Base-by-base conservation (phyloP, 2,113 vertebrate genomes). In the Phocoena phocoena region DNA sequence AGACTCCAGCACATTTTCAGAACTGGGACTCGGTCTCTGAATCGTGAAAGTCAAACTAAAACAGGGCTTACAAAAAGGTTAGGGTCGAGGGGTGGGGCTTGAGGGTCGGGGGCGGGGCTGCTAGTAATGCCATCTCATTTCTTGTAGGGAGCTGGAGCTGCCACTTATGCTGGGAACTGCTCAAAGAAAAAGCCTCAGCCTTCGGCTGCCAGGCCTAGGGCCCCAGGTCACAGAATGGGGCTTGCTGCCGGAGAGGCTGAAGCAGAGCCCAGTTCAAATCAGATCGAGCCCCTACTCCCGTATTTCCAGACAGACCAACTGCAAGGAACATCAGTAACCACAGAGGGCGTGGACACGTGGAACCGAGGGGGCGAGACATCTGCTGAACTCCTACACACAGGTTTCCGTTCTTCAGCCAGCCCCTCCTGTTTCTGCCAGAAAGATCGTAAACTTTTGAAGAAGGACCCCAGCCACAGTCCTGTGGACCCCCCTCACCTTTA, bases 131-230 rank as follows among this genome's bases (percentile, higher is more conserved):
- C 33, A 0, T 93, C 50, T 97, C 55, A 1, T 97, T 47, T 97
- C 63, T 90, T 41, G 15, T 97, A 99, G 99, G 99, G 97, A 99
- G 99, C 98, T 99, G 99, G 99, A 99, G 99, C 98, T 99, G 99
- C 98, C 99, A 99, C 96, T 98, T 99, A 98, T 99, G 99, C 99
- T 99, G 99, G 98, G 99, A 99, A 97, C 98, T 99, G 95, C 99
- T 99, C 98, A 99, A 99, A 98, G 99, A 99, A 98, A 99, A 99
- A 98, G 99, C 99, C 79, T 99, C 99, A n/a, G 99, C 99, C 96
- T 99, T 99, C 85, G 98, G 98, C 95, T 99, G 98, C 97, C 99
- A 99, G 96, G 98, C 98, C 97, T 99, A 98, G 98, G 97, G 83
- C 88, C 93, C 60, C 86, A 15, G 90, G 95, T 94, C 92, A 62